Percentiles rank a stretch among this genome's conserved stretches.
Evolutionary conservation across 2,113 vertebrate genomes (phyloP).

Genomic region (Aviceda subcristata): DNA sequence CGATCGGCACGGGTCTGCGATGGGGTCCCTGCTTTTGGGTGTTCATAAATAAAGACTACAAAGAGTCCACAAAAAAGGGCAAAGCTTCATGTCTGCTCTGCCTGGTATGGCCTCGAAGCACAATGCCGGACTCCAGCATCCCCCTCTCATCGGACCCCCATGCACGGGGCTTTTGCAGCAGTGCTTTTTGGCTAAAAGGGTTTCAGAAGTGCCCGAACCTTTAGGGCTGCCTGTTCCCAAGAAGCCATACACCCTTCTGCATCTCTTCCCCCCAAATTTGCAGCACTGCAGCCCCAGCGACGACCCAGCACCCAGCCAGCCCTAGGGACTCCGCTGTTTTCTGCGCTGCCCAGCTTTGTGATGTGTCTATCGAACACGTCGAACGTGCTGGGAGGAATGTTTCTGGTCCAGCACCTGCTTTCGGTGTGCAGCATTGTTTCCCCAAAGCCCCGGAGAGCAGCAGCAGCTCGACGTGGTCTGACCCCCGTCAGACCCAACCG

Average conservation of each 20-base stretch:
- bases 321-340: not conserved
- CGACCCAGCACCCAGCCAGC: not conserved
- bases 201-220: not conserved
- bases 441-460: not conserved
- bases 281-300: not conserved
- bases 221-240: not conserved
- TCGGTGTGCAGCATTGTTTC: not conserved
- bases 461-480: not conserved
- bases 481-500: not conserved
- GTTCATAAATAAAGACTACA: not conserved
- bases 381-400: not conserved
- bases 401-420: not conserved
- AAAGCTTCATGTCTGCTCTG: not conserved
- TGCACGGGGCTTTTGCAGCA: fast-evolving
- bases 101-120: not conserved
- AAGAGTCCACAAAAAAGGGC: not conserved
- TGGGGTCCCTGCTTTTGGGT: not conserved
- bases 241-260: not conserved
- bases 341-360: not conserved
- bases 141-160: fast-evolving
- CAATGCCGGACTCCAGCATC: fast-evolving
- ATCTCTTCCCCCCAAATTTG: not conserved
- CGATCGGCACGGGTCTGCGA: fast-evolving
- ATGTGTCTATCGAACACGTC: fast-evolving
- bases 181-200: not conserved